Conservation (phyloP, 2,797 vertebrate species). For the Sternotherus odoratus region DNA sequence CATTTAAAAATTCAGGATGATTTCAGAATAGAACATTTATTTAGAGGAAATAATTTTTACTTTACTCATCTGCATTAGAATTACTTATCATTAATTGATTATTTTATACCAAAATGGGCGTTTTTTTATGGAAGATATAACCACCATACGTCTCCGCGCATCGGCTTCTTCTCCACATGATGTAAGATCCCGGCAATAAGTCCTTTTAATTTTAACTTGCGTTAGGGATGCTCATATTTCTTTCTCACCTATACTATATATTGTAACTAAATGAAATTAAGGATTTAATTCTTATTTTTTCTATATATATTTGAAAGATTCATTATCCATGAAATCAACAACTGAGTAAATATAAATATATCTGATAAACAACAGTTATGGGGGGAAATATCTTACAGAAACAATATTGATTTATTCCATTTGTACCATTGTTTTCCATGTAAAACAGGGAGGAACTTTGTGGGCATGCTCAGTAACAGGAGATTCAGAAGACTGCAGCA, state of each 20-base stretch:
- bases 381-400: background rate
- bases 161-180: constrained; percentile 58
- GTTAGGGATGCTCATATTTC: constrained; percentile 26
- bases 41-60: constrained; percentile 58
- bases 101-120: constrained; percentile 56
- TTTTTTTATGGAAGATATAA: constrained; percentile 67
- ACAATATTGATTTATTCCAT: constrained; percentile 27
- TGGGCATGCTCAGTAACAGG: background rate
- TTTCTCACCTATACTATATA: background rate
- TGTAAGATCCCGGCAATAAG: constrained; percentile 43
- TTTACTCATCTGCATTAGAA: constrained; percentile 71
- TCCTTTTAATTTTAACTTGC: constrained; percentile 43
- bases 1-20: constrained; percentile 59
- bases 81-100: constrained; percentile 57
- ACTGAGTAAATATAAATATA: background rate
- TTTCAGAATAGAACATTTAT: constrained; percentile 47
- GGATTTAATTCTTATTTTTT: constrained; percentile 19
- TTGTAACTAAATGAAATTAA: constrained; percentile 1
- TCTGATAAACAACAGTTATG: background rate
- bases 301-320: constrained; percentile 57
- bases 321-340: constrained; percentile 9
- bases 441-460: constrained; percentile 30
- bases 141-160: constrained; percentile 38
- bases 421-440: constrained; percentile 57
- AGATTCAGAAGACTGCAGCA: constrained; percentile 41